Evolutionary conservation across 2,113 vertebrate genomes (phyloP), one percentile per base, ranked within the genome.

Genomic region (Caracal caracal): DNA sequence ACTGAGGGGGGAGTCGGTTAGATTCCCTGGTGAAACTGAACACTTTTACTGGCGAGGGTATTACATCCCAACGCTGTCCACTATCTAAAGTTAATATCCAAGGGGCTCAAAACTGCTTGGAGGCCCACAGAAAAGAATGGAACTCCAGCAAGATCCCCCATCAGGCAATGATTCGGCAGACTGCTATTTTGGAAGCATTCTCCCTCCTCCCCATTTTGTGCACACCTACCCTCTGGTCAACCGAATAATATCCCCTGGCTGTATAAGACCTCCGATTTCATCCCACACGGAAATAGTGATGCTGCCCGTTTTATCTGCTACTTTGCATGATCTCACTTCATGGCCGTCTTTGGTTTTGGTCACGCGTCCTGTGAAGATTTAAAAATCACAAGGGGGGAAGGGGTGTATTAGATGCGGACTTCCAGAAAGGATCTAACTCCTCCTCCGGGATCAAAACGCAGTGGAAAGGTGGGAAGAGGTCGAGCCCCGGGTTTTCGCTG

Each of bases 281-380:
- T 99, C 99, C 99, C 99, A 99, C n/a, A 99, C 99, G 30, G 99
- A 99, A 97, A 99, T 99, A 35, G 99, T 99, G 98, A 99, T 99
- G 99, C 99, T 99, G 88, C 99, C 99, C 51, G 99, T 99, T 98
- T 99, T 99, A 98, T 99, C 99, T 0, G 99, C 99, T 97, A 99
- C 99, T 97, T 99, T 99, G 97, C 99, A 99, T 0, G 99, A 99
- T 97, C 99, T 99, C 97, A 99, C 99, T 98, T 99, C 99, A 89
- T 99, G 99, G 71, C 99, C 99, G 96, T 99, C 99, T 99, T 99
- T 99, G 73, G 99, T 99, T 99, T 99, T 99, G 95, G 99, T 99
- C 80, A 99, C 99, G 95, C 99, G 99, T 85, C 99, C 99, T 99
- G 98, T 66, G 61, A 92, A 75, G 91, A 97, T 82, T 90, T 78